These are phyloP conservation scores for Phalera bucephala DNA, from an alignment of 2,888 invertebrate species.

Conservation along the genomic window DNA sequence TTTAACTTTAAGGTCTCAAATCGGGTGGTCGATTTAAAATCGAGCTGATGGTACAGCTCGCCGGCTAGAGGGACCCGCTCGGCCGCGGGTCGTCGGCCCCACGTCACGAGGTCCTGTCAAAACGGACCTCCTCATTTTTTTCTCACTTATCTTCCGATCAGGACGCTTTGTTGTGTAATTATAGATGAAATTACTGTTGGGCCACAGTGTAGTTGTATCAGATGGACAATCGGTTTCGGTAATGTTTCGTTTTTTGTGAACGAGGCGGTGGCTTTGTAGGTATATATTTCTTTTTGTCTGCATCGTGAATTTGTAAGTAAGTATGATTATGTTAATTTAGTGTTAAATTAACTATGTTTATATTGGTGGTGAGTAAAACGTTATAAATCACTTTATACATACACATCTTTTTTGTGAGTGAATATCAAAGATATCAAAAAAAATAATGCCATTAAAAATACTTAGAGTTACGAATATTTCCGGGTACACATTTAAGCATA, in stretches of 20 bases:
- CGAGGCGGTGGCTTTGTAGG: not conserved
- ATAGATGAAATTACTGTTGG: conserved; percentile 37
- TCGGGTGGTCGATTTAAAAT: not conserved
- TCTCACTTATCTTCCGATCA: conserved; percentile 52
- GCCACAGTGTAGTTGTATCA: conserved; percentile 21
- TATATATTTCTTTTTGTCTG: too few relatives aligned
- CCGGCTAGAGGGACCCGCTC: conserved; percentile 2
- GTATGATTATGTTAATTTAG: too few relatives aligned
- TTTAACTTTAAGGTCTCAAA: too few relatives aligned
- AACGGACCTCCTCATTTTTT: conserved; percentile 44
- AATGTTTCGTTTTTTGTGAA: not conserved
- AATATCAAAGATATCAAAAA: too few relatives aligned
- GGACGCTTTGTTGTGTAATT: conserved; percentile 55
- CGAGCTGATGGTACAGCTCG: not conserved
- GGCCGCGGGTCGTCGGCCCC: conserved; percentile 40
- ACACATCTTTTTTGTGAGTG: too few relatives aligned
- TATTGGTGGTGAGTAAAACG: too few relatives aligned
- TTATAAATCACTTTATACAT: too few relatives aligned
- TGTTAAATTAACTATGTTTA: too few relatives aligned
- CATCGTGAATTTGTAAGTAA: too few relatives aligned
- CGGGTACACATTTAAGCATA: too few relatives aligned
- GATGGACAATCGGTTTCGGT: conserved; percentile 5
- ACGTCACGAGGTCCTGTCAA: conserved; percentile 46
- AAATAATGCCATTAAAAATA: too few relatives aligned
- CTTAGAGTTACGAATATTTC: too few relatives aligned